Conservation (phyloP, 2,888 invertebrate species). For the Sarcophaga rosellei region DNA sequence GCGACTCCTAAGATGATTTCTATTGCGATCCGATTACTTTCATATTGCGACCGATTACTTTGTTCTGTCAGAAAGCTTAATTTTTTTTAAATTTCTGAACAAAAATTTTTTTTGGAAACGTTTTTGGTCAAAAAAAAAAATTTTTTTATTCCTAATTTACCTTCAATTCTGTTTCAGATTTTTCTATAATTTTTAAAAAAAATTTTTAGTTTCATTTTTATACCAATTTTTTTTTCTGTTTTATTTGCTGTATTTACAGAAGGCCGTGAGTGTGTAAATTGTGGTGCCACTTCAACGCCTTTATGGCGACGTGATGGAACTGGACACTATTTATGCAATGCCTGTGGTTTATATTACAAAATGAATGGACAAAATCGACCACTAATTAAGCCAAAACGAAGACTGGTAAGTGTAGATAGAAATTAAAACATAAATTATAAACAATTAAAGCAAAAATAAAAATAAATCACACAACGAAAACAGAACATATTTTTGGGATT, state of each 20-base stretch:
- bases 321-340: conserved; percentile 99
- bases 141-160: background rate
- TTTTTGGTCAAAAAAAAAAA: too few species aligned
- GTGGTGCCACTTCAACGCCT: conserved; percentile 99
- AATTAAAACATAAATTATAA: conserved; percentile 45
- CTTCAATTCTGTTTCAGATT: background rate
- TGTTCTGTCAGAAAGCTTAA: too few species aligned
- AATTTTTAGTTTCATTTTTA: background rate
- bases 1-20: too few species aligned
- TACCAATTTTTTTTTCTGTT: background rate
- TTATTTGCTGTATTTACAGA: conserved; percentile 83
- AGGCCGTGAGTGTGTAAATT: conserved; percentile 99
- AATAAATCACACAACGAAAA: background rate
- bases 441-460: conserved; percentile 28
- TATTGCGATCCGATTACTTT: too few species aligned
- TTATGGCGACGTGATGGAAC: conserved; percentile 98
- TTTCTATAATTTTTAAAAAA: conserved; percentile 17
- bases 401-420: conserved; percentile 93
- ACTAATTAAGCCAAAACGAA: conserved; percentile 99
- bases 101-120: too few species aligned
- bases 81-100: too few species aligned
- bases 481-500: background rate
- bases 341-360: conserved; percentile 99
- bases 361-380: conserved; percentile 99
- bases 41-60: too few species aligned